Conservation (phyloP, 2,888 invertebrate genomes). For the Isoperla grammatica region DNA sequence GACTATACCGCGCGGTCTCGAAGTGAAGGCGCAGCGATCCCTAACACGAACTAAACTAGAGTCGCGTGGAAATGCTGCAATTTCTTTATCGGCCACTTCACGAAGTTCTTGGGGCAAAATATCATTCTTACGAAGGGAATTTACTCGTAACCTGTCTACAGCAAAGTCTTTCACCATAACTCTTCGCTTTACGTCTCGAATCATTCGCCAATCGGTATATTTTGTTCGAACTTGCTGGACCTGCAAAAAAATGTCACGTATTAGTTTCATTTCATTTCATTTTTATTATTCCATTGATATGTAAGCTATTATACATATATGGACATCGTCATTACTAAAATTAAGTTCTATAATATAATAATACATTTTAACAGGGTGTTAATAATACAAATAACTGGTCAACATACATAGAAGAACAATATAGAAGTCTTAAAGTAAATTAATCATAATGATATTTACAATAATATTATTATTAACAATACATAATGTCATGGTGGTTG, state of each 20-base stretch:
- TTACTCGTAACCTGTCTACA: conserved; percentile 69
- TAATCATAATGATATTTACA: neutral
- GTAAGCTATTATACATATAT: too few relatives aligned
- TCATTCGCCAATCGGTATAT: conserved; percentile 80
- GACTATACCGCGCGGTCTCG: conserved; percentile 75
- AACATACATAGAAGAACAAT: too few relatives aligned
- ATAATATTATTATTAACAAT: too few relatives aligned
- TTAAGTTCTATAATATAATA: too few relatives aligned
- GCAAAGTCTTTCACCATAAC: conserved; percentile 68
- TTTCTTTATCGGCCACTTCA: conserved; percentile 70
- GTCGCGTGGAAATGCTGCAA: conserved; percentile 71
- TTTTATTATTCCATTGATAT: too few relatives aligned
- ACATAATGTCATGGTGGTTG: too few relatives aligned
- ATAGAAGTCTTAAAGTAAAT: neutral
- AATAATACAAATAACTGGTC: too few relatives aligned
- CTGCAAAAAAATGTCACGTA: conserved; percentile 43
- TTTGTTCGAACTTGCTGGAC: conserved; percentile 66
- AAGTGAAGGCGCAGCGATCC: conserved; percentile 83
- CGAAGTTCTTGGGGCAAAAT: conserved; percentile 72
- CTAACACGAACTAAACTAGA: conserved; percentile 59
- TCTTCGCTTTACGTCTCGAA: conserved; percentile 78
- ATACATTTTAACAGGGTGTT: too few relatives aligned
- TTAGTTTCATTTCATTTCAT: neutral
- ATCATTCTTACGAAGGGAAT: conserved; percentile 77
- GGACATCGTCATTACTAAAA: too few relatives aligned